Base-by-base conservation (phyloP, 2,888 invertebrate genomes). In the Leptinotarsa rubiginosa region DNA sequence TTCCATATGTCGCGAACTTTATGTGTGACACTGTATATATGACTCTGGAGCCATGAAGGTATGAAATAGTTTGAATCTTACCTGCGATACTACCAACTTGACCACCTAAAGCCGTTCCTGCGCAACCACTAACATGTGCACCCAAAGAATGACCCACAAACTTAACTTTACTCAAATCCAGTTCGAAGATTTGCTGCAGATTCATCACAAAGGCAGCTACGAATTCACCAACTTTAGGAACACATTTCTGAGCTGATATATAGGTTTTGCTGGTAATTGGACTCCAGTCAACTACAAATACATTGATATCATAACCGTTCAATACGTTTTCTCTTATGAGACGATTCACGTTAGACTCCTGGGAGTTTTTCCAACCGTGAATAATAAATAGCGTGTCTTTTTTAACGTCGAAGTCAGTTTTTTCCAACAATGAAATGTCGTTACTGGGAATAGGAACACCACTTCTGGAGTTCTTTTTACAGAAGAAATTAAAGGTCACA, bases 281-380 rank as follows among this genome's bases (percentile, higher is more conserved):
- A 49, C 81, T 78, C 86, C 86, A 87, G 74, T 86, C 86, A 5
- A 85, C 85, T 1, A 86, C 84, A 69, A 87, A 84, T 3, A 87
- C 78, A 70, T 87, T 87, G 31, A 83, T 76, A 74, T 86, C 83
- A 18, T 80, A 73, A 13, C 64, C 69, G 5, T 73, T 69, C 15
- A 85, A 70, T 20, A 83, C 67, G 5, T 84, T 83, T 20, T 76
- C 77, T 67, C 77, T 82, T n/a, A 86, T 77, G 1, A 77, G 47
- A 13, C 72, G 74, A 73, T 84, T 84, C 4, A 85, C 77, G 2
- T 75, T 69, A 25, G 85, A 83, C 47, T 78, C 73, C 50, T 81
- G 69, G 47, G 82, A 59, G 69, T 83, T 83, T n/a, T 77, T 78
- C 85, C 84, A 86, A 13, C 87, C 87, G 69, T 87, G 87, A 15